phyloP scores from a whole-genome alignment of 35 echinoderm and acorn worm species.

The Anneissia japonica region DNA sequence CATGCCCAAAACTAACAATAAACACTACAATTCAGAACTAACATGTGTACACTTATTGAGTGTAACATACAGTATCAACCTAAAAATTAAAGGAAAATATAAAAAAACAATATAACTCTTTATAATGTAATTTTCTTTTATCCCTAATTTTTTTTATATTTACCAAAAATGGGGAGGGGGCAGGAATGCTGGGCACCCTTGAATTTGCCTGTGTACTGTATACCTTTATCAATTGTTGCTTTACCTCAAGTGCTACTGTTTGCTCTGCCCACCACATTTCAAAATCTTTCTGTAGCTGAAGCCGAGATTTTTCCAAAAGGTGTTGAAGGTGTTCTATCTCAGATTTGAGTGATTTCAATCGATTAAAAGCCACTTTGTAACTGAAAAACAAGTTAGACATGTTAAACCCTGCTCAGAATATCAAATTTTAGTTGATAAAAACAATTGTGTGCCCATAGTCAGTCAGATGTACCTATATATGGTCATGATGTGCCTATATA shows the following conservation, averaged over 20 bases:
- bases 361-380: constrained; percentile 82
- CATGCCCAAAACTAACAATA: no score
- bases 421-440: no score
- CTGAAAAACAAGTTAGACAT: constrained; percentile 38
- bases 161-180: not conserved
- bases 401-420: no score
- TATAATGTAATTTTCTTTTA: not conserved
- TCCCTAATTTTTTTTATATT: not conserved
- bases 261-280: constrained; percentile 97
- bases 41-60: no score
- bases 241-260: constrained; percentile 51
- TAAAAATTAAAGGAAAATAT: not conserved
- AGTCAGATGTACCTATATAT: no score
- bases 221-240: not conserved
- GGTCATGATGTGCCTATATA: no score
- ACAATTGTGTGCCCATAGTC: no score
- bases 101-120: not conserved
- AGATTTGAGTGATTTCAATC: constrained; percentile 64
- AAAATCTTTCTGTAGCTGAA: constrained; percentile 98
- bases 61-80: not conserved
- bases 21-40: no score
- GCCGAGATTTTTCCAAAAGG: constrained; percentile 79
- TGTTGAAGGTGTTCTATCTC: constrained; percentile 98
- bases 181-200: not conserved
- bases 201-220: no score